Evolutionary conservation across 2,888 invertebrate species (phyloP).

Genomic region (Agriopis leucophaearia): DNA sequence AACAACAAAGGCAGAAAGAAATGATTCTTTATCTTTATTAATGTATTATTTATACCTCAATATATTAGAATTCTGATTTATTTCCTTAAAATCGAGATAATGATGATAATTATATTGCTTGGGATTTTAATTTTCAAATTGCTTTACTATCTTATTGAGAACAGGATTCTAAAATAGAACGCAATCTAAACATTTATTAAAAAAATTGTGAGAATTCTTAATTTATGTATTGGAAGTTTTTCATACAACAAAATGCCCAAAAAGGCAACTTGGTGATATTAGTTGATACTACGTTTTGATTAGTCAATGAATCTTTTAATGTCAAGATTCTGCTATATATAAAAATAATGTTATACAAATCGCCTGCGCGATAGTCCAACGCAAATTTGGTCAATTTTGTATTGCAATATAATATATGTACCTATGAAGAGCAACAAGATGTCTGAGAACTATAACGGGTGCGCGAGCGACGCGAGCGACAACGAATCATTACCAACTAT

Average conservation of each 20-base stretch:
- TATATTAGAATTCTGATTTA: constrained; percentile 4
- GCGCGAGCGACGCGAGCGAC: neutral
- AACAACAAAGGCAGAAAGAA: neutral
- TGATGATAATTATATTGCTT: constrained; percentile 7
- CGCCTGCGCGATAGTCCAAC: neutral
- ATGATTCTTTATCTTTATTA: neutral
- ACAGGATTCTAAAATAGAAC: neutral
- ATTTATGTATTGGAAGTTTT: constrained; percentile 19
- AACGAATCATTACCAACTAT: too few relatives aligned
- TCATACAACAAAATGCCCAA: constrained; percentile 15
- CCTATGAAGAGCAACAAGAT: neutral
- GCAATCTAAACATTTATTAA: neutral
- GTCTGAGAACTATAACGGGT: neutral
- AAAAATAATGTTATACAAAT: constrained; percentile 1
- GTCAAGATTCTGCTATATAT: neutral
- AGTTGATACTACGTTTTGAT: neutral
- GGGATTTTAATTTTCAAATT: constrained; percentile 2
- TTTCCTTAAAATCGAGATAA: constrained; percentile 7
- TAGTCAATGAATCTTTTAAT: neutral
- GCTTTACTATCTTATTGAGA: neutral
- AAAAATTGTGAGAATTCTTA: constrained; percentile 11
- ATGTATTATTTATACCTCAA: neutral
- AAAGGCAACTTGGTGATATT: constrained; percentile 23
- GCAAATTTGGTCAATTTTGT: constrained; percentile 1
- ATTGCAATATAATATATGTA: constrained; percentile 1